Conservation (phyloP, 1,140 invertebrate species). For the Bombus breviceps region DNA sequence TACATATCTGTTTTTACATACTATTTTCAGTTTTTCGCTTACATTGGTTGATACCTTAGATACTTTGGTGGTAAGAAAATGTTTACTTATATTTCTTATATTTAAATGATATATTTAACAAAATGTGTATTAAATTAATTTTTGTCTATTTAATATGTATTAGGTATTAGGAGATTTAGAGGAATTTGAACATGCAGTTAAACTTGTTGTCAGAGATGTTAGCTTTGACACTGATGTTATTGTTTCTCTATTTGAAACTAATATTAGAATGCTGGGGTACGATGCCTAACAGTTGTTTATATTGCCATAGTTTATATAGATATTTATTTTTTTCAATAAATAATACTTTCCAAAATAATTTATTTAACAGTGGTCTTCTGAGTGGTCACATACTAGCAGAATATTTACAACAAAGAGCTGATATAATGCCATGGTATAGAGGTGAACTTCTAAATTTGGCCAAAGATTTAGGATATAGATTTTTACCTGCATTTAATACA, state of each 20-base stretch:
- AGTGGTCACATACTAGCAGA: constrained; percentile 96
- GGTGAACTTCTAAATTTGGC: constrained; percentile 95
- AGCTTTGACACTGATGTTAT: constrained; percentile 97
- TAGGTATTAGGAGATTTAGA: constrained; percentile 94
- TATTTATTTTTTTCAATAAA: constrained; percentile 21
- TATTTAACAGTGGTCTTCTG: constrained; percentile 89
- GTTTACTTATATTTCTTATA: constrained; percentile 17
- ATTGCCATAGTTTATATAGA: not conserved
- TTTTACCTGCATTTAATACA: constrained; percentile 98
- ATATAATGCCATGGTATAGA: constrained; percentile 94
- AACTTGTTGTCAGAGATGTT: constrained; percentile 93
- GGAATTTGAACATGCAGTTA: constrained; percentile 96
- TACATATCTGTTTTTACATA: constrained; percentile 23
- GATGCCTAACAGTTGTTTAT: constrained; percentile 64
- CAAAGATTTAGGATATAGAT: constrained; percentile 94
- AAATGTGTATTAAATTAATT: constrained; percentile 28
- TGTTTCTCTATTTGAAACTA: constrained; percentile 99
- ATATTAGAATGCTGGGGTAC: constrained; percentile 97
- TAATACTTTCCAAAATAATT: constrained; percentile 9
- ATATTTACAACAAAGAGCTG: constrained; percentile 90
- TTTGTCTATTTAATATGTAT: constrained; percentile 43
- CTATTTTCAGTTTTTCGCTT: constrained; percentile 93
- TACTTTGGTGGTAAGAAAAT: constrained; percentile 90
- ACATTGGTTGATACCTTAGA: constrained; percentile 98
- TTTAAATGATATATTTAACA: constrained; percentile 14